Evolutionary conservation across 2,888 invertebrate species (phyloP).

Genomic region (Apeira syringaria): DNA sequence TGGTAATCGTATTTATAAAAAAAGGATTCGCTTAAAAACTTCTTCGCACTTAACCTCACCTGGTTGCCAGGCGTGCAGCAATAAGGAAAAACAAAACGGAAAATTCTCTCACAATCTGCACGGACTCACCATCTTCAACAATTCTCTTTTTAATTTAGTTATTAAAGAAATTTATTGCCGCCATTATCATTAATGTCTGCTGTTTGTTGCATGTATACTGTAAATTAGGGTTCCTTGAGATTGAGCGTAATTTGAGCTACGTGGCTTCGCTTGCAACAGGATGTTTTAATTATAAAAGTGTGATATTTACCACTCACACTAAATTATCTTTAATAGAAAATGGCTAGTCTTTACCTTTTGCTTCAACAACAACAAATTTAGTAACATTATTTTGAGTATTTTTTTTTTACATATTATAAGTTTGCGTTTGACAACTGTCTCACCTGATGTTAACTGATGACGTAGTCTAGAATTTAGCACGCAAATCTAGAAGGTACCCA

Average conservation of each 20-base stretch:
- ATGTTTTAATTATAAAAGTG: conserved; percentile 19
- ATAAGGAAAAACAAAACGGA: conserved; percentile 6
- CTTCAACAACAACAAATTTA: no score
- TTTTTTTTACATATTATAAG: no score
- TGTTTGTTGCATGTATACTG: conserved; percentile 32
- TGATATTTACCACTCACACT: neutral
- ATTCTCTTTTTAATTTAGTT: conserved; percentile 32
- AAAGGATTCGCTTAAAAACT: no score
- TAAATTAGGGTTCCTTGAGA: conserved; percentile 29
- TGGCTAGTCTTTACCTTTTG: no score
- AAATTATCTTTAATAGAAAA: no score
- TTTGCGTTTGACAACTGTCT: no score
- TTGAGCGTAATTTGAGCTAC: conserved; percentile 29
- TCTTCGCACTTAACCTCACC: neutral
- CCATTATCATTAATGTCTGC: conserved; percentile 25
- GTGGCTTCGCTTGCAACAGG: conserved; percentile 20
- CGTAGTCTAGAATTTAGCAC: no score
- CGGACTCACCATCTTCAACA: conserved; percentile 15
- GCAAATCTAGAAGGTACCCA: no score
- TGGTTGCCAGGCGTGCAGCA: neutral
- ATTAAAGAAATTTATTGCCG: conserved; percentile 29
- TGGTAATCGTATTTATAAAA: no score
- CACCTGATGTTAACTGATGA: no score
- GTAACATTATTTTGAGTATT: no score
- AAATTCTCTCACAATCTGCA: conserved; percentile 10